Conservation (phyloP, 2,888 invertebrate species). For the Camptogramma bilineatum region DNA sequence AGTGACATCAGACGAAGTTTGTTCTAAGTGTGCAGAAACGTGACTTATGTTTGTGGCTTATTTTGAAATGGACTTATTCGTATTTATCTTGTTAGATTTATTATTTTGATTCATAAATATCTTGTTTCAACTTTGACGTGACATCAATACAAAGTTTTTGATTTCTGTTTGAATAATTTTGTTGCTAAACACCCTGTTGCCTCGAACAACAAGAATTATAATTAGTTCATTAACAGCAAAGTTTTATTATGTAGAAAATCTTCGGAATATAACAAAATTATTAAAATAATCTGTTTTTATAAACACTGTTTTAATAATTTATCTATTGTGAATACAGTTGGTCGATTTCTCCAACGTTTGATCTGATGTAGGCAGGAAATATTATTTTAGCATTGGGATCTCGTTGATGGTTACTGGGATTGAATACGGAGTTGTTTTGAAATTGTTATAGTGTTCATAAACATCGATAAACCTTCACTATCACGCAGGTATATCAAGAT, state of each 20-base stretch:
- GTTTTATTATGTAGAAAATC: constrained; percentile 26
- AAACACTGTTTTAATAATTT: constrained; percentile 6
- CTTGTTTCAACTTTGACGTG: constrained; percentile 14
- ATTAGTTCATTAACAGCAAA: constrained; percentile 32
- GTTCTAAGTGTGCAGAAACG: constrained; percentile 24
- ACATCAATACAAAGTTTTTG: constrained; percentile 15
- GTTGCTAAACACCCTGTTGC: constrained; percentile 15
- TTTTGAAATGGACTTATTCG: constrained; percentile 29
- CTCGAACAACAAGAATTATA: constrained; percentile 28
- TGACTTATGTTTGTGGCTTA: constrained; percentile 28
- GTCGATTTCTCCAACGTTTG: constrained; percentile 11
- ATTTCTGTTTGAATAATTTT: constrained; percentile 27
- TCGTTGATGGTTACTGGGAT: background rate
- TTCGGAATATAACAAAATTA: constrained; percentile 20
- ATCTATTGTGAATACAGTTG: constrained; percentile 3
- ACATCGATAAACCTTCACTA: constrained; percentile 12
- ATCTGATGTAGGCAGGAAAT: background rate
- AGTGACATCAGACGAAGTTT: constrained; percentile 26
- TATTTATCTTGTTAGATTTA: constrained; percentile 28
- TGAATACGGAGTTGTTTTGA: background rate
- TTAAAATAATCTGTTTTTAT: constrained; percentile 14
- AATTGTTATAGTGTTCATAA: constrained; percentile 7
- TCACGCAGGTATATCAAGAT: constrained; percentile 26
- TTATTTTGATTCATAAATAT: constrained; percentile 25
- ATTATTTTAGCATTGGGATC: background rate